Evolutionary conservation across 2,888 invertebrate species (phyloP), one percentile per base, ranked within the genome.

Genomic region (Pristionchus arcanus): DNA sequence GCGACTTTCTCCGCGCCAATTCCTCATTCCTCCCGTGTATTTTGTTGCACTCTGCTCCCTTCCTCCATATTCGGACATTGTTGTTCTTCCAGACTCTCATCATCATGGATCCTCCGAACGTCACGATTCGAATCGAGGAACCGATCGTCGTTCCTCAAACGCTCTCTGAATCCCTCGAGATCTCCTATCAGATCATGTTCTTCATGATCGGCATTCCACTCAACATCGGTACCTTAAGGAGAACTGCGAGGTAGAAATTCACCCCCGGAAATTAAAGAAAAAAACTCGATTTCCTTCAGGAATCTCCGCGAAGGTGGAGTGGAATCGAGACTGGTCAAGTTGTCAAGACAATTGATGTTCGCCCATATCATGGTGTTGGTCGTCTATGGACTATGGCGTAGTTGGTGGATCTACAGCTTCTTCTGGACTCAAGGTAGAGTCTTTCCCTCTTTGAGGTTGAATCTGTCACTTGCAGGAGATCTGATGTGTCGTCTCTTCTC

Each of bases 301-400:
- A 91, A 90, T 59, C 91, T 92, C 53, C 91, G 93, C 1, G 92
- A 92, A 77, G 92, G 92, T 13, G 93, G 92, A 25, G 92, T 93
- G 19, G 94, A 94, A 87, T 92, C 92, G 11, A 91, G 94, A 21
- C 90, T 94, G 74, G 91, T 94, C 7, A 91, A 92, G 21, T 90
- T 94, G 28, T 93, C 92, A 53, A 90, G 94, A 81, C 94, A 94
- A 77, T 90, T 94, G 5, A 91, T 94, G 15, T 93, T 94, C 55
- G 94, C 94, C 42, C 94, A 94, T 90, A 88, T 94, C 21, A 93
- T 94, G 92, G 94, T 94, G 37, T 90, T 94, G 28, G 92, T 92
- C 90, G 92, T 94, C 63, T 94, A 94, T 90, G 94, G 94, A 42
- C 91, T 94, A 28, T 94, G 94, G 94, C 91, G 94, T 87, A 93